Percentiles rank a stretch among this genome's conserved stretches.
phyloP scores from a whole-genome alignment of 2,797 vertebrate genomes.

The Sphaeramia orbicularis region DNA sequence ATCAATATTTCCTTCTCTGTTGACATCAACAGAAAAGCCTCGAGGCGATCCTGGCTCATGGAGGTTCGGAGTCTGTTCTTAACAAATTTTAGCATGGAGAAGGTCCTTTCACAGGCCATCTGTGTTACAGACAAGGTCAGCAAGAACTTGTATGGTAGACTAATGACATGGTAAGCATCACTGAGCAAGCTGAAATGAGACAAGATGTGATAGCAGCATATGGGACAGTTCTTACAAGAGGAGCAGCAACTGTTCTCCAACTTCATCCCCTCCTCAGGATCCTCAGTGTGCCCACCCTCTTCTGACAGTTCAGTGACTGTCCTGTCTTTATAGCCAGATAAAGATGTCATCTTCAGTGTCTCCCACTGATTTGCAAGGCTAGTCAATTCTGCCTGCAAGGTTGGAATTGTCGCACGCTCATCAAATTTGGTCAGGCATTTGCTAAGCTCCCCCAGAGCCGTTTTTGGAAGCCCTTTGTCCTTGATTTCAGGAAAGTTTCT shows the following conservation, averaged over 20 bases:
- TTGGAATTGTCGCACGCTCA: neutral
- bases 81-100: neutral
- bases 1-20: no score
- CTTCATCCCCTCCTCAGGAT: neutral
- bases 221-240: no score
- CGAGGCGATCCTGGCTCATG: no score
- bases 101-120: neutral
- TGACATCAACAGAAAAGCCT: no score
- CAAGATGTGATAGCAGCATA: no score
- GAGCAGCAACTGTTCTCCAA: no score
- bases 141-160: constrained; percentile 10
- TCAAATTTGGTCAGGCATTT: constrained; percentile 2
- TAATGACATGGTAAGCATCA: neutral
- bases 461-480: neutral
- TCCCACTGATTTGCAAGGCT: constrained; percentile 15
- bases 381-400: constrained; percentile 9
- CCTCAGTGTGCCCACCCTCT: no score
- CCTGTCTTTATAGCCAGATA: constrained; percentile 1
- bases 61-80: constrained; percentile 7
- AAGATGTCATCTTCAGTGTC: constrained; percentile 1
- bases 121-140: constrained; percentile 5
- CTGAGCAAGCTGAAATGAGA: neutral
- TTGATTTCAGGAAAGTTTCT: neutral
- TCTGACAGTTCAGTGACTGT: no score
- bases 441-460: constrained; percentile 7